Percentiles rank a stretch among this genome's conserved stretches.
Conservation (phyloP, 2,888 invertebrate genomes). For the Drosophila vallismaia region DNA sequence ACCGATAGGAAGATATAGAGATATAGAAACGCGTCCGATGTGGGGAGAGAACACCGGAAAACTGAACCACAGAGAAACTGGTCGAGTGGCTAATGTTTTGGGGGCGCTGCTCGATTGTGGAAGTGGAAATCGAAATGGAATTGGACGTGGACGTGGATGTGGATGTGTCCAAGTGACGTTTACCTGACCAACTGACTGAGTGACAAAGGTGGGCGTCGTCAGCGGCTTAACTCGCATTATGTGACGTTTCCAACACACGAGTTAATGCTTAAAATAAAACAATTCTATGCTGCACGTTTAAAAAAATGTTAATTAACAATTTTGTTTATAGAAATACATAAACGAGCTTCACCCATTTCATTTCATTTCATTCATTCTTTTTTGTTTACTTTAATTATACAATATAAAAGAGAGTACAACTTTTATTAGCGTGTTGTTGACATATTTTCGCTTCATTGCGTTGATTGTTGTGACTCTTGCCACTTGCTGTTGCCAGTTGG, state of each 20-base stretch:
- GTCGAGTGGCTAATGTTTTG: constrained; percentile 36
- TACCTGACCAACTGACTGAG: constrained; percentile 49
- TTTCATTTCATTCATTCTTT: too few relatives aligned
- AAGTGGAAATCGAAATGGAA: background rate
- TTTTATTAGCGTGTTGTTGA: constrained; percentile 51
- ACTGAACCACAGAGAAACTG: constrained; percentile 50
- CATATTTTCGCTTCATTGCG: constrained; percentile 54
- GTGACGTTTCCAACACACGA: constrained; percentile 38
- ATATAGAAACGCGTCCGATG: constrained; percentile 52
- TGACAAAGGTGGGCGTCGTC: constrained; percentile 49
- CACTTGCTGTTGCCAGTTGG: constrained; percentile 1
- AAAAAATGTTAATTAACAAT: constrained; percentile 3
- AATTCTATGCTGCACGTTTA: constrained; percentile 5
- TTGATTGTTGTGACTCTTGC: constrained; percentile 48
- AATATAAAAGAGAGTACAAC: background rate
- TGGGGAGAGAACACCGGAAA: constrained; percentile 70
- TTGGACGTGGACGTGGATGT: constrained; percentile 6
- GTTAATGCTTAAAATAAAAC: constrained; percentile 12
- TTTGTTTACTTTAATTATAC: too few relatives aligned
- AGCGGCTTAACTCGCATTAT: constrained; percentile 72
- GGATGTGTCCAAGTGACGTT: constrained; percentile 39
- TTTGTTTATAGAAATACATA: background rate
- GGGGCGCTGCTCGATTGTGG: constrained; percentile 32
- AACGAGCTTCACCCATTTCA: background rate
- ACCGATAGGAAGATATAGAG: background rate